Evolutionary conservation across 2,888 invertebrate species (phyloP).

Genomic region (Rhopalosiphum nymphaeae): DNA sequence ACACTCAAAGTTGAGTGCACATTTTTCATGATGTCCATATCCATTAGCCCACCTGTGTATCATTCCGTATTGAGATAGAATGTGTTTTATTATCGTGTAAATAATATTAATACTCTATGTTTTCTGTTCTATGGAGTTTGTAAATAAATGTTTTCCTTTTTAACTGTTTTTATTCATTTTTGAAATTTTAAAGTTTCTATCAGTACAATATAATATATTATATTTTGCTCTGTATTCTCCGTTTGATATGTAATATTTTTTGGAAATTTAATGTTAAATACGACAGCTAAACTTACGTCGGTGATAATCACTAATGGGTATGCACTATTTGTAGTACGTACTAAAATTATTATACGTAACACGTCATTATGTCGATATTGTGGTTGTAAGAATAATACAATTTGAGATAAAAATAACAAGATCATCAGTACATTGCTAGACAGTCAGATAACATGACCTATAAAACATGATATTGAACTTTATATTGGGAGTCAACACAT

Average conservation of each 20-base stretch:
- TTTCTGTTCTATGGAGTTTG: neutral
- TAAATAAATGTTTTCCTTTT: neutral
- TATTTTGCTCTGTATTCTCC: neutral
- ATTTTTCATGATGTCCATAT: neutral
- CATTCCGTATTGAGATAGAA: neutral
- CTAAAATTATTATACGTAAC: neutral
- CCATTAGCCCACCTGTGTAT: neutral
- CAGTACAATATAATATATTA: neutral
- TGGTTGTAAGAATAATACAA: neutral
- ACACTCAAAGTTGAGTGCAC: neutral
- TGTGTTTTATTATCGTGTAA: neutral
- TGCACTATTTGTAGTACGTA: neutral
- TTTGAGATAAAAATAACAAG: neutral
- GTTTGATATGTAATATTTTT: neutral
- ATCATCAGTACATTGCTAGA: neutral
- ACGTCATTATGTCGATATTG: neutral
- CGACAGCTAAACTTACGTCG: neutral
- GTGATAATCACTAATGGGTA: neutral
- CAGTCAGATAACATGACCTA: neutral
- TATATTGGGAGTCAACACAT: neutral
- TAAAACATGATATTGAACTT: neutral
- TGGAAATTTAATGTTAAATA: neutral
- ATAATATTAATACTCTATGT: neutral
- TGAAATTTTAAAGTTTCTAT: neutral
- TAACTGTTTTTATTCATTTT: neutral